Conservation (phyloP, 2,797 vertebrate species). For the Hipposideros larvatus region DNA sequence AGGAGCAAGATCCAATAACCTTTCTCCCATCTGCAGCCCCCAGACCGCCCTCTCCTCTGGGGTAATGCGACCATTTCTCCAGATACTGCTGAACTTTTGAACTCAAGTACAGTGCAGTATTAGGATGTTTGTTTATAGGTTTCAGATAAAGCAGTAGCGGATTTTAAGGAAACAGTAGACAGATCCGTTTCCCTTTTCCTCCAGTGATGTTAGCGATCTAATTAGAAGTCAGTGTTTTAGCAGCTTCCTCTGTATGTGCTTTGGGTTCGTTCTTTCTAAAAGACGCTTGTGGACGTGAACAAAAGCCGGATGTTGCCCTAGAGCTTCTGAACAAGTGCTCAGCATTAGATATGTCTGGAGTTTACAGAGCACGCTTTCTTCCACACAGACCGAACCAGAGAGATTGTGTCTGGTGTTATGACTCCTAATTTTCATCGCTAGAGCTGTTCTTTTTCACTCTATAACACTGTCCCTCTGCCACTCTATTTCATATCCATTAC, state of each 20-base stretch:
- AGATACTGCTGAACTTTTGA: slow-evolving; percentile 77
- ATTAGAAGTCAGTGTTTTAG: slow-evolving; percentile 80
- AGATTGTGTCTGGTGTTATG: not conserved
- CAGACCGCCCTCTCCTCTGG: slow-evolving; percentile 18
- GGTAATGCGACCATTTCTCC: slow-evolving; percentile 20
- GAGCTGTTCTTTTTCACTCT: not conserved
- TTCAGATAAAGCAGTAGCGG: slow-evolving; percentile 75
- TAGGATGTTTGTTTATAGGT: slow-evolving; percentile 72
- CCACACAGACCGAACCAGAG: not conserved
- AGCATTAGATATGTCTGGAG: slow-evolving; percentile 24
- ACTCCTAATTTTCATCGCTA: not conserved
- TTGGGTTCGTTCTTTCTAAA: slow-evolving; percentile 31
- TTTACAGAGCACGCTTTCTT: slow-evolving; percentile 55
- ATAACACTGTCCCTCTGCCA: not conserved
- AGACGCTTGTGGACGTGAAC: not conserved
- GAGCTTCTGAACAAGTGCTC: slow-evolving; percentile 70
- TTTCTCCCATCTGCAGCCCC: slow-evolving; percentile 74
- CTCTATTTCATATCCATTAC: not conserved
- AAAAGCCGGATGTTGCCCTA: slow-evolving; percentile 75
- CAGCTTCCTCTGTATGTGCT: slow-evolving; percentile 79
- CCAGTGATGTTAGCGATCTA: slow-evolving; percentile 81
- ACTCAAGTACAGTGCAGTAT: slow-evolving; percentile 53
- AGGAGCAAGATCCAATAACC: not conserved
- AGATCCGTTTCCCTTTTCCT: slow-evolving; percentile 81
- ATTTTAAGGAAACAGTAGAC: slow-evolving; percentile 78